A percentile compares a stretch with the other conserved stretches of the same genome.
Conservation (phyloP, 2,888 invertebrate genomes). For the Protophormia terraenovae region DNA sequence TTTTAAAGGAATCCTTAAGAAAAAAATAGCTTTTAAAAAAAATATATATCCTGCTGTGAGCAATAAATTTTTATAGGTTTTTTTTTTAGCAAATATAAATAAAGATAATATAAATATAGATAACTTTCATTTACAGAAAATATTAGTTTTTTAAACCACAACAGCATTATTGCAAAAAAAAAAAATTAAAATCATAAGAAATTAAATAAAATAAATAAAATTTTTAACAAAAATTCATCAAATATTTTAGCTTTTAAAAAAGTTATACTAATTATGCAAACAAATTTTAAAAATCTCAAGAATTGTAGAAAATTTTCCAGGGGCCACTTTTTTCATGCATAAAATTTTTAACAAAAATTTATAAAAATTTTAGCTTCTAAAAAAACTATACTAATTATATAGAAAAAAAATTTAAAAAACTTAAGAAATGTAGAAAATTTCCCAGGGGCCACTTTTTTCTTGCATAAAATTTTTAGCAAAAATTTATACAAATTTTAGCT, state of each 20-base stretch:
- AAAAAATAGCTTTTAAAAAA: slow-evolving; percentile 31
- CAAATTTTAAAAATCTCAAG: not conserved
- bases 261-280: too few relatives aligned
- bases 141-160: not conserved
- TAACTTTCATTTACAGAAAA: not conserved
- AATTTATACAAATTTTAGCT: not conserved
- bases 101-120: not conserved
- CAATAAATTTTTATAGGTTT: slow-evolving; percentile 41
- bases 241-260: too few relatives aligned
- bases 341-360: not conserved
- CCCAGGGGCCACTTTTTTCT: not conserved
- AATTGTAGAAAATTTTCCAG: not conserved
- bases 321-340: not conserved
- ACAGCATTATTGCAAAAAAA: too few relatives aligned
- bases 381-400: too few relatives aligned
- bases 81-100: not conserved
- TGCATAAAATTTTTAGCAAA: not conserved
- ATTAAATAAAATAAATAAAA: too few relatives aligned
- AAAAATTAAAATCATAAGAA: too few relatives aligned
- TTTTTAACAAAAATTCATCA: too few relatives aligned
- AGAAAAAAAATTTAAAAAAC: too few relatives aligned
- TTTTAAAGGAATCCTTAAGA: not conserved
- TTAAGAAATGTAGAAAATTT: not conserved
- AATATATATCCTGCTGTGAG: slow-evolving; percentile 59
- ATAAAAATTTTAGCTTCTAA: too few relatives aligned